phyloP scores from a whole-genome alignment of 2,888 invertebrate genomes.

The Dicyrtomina minuta region DNA sequence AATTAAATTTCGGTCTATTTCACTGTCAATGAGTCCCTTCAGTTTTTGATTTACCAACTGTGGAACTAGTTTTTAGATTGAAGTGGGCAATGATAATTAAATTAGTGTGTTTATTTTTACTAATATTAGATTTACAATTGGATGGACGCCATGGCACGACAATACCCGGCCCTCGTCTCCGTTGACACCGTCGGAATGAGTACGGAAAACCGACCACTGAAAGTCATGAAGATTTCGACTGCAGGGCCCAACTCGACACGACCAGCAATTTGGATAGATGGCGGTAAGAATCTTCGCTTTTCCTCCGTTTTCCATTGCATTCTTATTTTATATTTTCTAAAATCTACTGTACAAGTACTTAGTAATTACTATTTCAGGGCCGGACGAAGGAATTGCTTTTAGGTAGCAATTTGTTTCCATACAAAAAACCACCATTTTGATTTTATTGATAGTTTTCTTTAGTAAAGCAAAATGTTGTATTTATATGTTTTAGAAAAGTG shows the following conservation, averaged over 20 bases:
- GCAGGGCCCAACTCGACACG: slow-evolving; percentile 59
- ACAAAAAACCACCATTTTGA: too few species aligned
- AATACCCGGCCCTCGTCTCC: slow-evolving; percentile 67
- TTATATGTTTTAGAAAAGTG: too few species aligned
- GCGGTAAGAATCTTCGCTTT: slow-evolving; percentile 58
- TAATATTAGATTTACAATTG: slow-evolving; percentile 47
- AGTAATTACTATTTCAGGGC: too few species aligned
- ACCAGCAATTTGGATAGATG: slow-evolving; percentile 60
- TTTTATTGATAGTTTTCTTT: too few species aligned
- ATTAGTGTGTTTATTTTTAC: neutral
- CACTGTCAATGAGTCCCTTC: too few species aligned
- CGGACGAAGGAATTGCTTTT: too few species aligned
- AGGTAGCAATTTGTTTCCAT: too few species aligned
- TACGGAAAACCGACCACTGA: slow-evolving; percentile 67
- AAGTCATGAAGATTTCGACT: slow-evolving; percentile 57
- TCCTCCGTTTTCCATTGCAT: too few species aligned
- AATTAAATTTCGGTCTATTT: too few species aligned
- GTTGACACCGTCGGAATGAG: slow-evolving; percentile 71
- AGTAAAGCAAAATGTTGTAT: too few species aligned
- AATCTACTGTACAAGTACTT: neutral
- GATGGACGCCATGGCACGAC: slow-evolving; percentile 67
- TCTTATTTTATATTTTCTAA: neutral
- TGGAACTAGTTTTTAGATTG: neutral
- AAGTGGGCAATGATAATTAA: neutral
- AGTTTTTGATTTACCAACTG: too few species aligned